Conservation (phyloP, 1,140 invertebrate genomes). For the Dufourea novaeangliae region DNA sequence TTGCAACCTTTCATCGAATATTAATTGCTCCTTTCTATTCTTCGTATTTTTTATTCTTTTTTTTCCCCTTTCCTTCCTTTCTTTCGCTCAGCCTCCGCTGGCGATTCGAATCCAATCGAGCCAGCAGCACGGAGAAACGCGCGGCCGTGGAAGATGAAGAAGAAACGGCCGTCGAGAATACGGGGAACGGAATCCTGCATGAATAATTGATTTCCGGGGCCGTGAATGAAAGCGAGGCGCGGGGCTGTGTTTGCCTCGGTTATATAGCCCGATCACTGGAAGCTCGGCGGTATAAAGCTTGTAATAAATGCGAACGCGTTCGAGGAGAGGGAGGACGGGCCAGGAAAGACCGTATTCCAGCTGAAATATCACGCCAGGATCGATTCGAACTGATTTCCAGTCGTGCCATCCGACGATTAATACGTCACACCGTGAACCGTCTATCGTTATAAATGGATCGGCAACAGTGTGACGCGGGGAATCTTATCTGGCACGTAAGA, state of each 20-base stretch:
- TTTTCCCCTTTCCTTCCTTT: slow-evolving; percentile 25
- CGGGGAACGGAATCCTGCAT: slow-evolving; percentile 48
- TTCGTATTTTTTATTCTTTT: background rate
- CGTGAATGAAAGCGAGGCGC: slow-evolving; percentile 53
- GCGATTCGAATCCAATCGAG: slow-evolving; percentile 54
- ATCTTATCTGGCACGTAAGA: background rate
- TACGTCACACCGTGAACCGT: background rate
- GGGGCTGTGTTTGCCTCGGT: slow-evolving; percentile 38
- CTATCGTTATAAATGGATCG: background rate
- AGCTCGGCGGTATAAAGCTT: slow-evolving; percentile 43
- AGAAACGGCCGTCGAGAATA: slow-evolving; percentile 35
- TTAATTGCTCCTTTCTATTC: background rate
- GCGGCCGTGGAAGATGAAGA: slow-evolving; percentile 46
- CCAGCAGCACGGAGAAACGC: slow-evolving; percentile 19
- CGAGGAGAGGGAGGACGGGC: no score
- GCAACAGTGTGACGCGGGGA: background rate
- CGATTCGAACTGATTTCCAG: slow-evolving; percentile 33
- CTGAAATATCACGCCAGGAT: slow-evolving; percentile 46
- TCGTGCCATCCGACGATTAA: slow-evolving; percentile 16
- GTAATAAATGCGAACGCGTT: slow-evolving; percentile 54
- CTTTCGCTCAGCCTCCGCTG: slow-evolving; percentile 25
- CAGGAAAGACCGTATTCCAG: slow-evolving; percentile 23
- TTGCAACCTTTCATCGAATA: background rate
- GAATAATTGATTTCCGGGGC: slow-evolving; percentile 60
- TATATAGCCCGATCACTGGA: slow-evolving; percentile 48